Conservation (phyloP, 2,113 vertebrate genomes). For the Origma solitaria region DNA sequence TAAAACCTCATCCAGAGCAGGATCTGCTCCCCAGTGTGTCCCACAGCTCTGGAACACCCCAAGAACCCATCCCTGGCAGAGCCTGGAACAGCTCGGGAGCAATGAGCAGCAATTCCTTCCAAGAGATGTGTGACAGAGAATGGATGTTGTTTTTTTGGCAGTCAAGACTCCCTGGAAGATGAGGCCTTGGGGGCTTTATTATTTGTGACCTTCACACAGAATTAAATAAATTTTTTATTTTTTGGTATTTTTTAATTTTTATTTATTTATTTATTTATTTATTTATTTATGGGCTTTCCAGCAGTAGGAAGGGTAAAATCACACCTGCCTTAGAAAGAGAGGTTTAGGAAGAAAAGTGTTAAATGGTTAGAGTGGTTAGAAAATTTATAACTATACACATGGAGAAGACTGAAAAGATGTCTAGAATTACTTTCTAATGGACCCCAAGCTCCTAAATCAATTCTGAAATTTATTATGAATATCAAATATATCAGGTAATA, state of each 20-base stretch:
- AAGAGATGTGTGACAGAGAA: slow-evolving; percentile 43
- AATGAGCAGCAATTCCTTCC: slow-evolving; percentile 34
- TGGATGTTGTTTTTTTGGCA: slow-evolving; percentile 41
- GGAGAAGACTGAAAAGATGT: neutral
- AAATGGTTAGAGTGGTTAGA: neutral
- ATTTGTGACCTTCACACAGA: slow-evolving; percentile 56
- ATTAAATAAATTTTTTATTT: too few relatives aligned
- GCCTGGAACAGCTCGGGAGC: neutral
- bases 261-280: too few relatives aligned
- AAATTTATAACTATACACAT: neutral
- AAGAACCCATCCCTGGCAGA: neutral
- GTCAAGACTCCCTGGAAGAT: slow-evolving; percentile 43
- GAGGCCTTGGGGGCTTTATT: slow-evolving; percentile 53
- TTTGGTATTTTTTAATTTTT: too few relatives aligned
- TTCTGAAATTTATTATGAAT: neutral
- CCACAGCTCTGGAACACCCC: neutral
- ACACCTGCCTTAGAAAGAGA: neutral
- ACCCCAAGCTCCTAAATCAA: neutral
- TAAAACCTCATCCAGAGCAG: neutral
- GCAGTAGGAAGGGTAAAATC: neutral
- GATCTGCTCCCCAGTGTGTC: neutral
- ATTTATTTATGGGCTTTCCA: neutral
- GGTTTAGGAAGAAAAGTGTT: neutral
- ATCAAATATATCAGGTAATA: neutral
- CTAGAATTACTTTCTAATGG: neutral